A percentile compares a stretch with the other conserved stretches of the same genome.
Conservation (phyloP, 92 coral and sea anemone species). For the Anthopleura xanthogrammica region DNA sequence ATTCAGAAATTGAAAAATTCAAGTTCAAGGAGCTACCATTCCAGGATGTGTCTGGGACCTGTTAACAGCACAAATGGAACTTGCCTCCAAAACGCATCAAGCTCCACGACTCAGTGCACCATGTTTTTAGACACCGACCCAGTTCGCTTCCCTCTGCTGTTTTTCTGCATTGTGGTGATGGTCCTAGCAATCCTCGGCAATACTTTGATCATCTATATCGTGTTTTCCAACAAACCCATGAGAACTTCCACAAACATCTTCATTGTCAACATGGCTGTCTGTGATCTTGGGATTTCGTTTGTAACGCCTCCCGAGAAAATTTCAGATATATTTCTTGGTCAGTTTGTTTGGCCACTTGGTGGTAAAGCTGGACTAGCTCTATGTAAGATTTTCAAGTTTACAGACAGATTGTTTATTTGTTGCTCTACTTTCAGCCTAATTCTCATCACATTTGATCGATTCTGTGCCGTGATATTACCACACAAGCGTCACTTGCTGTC, state of each 20-base stretch:
- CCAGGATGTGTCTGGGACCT: neutral
- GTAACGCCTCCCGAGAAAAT: neutral
- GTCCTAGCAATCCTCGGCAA: slow-evolving; percentile 58
- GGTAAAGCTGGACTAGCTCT: neutral
- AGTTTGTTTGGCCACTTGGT: neutral
- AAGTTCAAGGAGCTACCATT: neutral
- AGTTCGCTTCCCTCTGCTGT: slow-evolving; percentile 1
- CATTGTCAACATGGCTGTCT: slow-evolving; percentile 71
- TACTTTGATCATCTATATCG: slow-evolving; percentile 58
- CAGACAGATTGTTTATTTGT: neutral
- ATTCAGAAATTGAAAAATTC: too few species aligned
- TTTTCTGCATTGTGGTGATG: slow-evolving; percentile 26
- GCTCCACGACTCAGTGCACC: too few species aligned
- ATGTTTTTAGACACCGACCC: too few species aligned
- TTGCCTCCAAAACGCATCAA: neutral
- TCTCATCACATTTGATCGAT: slow-evolving; percentile 1
- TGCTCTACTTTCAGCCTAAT: neutral
- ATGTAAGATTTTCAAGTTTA: neutral
- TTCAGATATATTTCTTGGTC: neutral
- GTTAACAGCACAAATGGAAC: neutral
- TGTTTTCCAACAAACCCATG: slow-evolving; percentile 55
- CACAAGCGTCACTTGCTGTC: slow-evolving; percentile 6
- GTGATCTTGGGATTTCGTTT: slow-evolving; percentile 32
- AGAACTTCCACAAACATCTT: slow-evolving; percentile 63
- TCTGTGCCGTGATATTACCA: neutral